phyloP scores from a whole-genome alignment of 2,888 invertebrate genomes.

The Athalia rosae region DNA sequence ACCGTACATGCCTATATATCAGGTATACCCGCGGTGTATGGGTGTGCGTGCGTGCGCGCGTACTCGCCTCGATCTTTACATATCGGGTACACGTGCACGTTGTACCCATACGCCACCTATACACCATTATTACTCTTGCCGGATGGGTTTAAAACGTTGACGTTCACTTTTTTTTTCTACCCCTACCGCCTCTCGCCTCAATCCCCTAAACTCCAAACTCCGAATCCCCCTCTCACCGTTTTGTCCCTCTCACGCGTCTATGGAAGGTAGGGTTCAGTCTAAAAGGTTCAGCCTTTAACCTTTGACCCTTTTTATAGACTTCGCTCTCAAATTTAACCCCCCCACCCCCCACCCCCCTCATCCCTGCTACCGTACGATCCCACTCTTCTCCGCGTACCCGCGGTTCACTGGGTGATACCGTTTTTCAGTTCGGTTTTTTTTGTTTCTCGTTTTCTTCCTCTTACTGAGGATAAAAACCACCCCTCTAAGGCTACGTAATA shows the following conservation, averaged over 20 bases:
- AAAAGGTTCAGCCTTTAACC: slow-evolving; percentile 39
- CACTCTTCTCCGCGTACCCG: too few relatives aligned
- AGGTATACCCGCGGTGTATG: too few relatives aligned
- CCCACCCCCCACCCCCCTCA: neutral
- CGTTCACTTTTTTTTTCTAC: slow-evolving; percentile 11
- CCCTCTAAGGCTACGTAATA: too few relatives aligned
- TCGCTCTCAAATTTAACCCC: slow-evolving; percentile 10
- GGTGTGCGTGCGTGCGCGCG: too few relatives aligned
- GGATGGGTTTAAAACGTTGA: neutral
- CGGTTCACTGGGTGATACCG: too few relatives aligned
- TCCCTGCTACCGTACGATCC: too few relatives aligned
- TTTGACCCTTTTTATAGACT: slow-evolving; percentile 5
- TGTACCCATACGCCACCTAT: slow-evolving; percentile 3
- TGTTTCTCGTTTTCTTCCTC: too few relatives aligned
- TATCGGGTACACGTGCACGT: neutral
- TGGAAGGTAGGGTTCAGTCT: slow-evolving; percentile 15
- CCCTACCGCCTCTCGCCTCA: neutral
- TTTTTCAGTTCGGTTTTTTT: too few relatives aligned
- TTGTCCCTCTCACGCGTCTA: neutral
- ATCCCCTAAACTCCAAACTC: neutral
- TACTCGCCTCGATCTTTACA: neutral
- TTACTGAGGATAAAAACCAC: too few relatives aligned
- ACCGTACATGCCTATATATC: neutral
- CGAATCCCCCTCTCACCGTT: neutral
- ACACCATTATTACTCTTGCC: neutral